A percentile compares a stretch with the other conserved stretches of the same genome.
Conservation (phyloP, 2,888 invertebrate genomes). For the Apamea epomidion region DNA sequence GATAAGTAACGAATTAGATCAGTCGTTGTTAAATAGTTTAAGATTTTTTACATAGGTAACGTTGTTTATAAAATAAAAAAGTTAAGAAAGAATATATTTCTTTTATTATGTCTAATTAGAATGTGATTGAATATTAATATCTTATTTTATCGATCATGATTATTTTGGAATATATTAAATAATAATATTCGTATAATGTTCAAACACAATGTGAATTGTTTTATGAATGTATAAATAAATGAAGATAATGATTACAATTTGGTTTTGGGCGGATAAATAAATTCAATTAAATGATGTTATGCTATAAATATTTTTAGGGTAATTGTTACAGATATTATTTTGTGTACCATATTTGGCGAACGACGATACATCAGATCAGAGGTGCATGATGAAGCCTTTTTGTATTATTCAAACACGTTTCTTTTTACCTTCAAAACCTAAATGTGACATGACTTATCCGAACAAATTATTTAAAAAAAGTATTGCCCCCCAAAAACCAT, state of each 20-base stretch:
- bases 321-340: background rate
- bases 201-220: background rate
- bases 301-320: background rate
- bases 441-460: background rate
- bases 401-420: background rate
- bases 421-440: background rate
- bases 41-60: background rate
- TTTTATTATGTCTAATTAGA: background rate
- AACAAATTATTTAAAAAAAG: background rate
- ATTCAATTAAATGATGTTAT: background rate
- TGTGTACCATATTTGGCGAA: background rate
- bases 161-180: background rate
- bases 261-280: background rate
- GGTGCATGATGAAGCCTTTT: background rate
- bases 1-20: constrained; percentile 32
- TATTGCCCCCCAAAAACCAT: background rate
- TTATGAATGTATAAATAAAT: background rate
- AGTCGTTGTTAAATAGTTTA: background rate
- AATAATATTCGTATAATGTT: background rate
- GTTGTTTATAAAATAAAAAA: background rate
- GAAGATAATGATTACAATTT: too few relatives aligned
- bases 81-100: background rate
- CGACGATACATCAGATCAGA: background rate
- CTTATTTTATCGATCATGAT: background rate
- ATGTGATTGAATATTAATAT: background rate